Evolutionary conservation across 2,797 vertebrate species (phyloP), one percentile per base, ranked within the genome.

Genomic region (Neoniphon sammara): DNA sequence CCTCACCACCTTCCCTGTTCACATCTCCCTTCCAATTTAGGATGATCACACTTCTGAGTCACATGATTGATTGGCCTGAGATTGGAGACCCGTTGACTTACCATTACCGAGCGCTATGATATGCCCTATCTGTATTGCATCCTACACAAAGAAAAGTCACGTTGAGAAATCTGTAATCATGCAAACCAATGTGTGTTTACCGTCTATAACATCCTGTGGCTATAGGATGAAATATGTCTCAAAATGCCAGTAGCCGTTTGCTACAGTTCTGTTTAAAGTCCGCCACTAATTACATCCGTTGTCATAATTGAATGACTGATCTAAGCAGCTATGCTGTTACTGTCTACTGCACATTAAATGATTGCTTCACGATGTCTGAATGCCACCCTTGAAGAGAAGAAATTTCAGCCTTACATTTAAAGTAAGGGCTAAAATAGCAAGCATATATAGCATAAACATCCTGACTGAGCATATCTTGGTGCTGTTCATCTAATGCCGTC

Each of bases 271-370:
- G 85, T 88, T 88, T 88, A 84, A 87, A 87, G 81, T 73, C 67
- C 65, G 73, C 84, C 80, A 66, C 85, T 90, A 91, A 93, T 91
- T 89, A 84, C 78, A 86, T 89, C 81, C 70, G 75, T 75, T 85
- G 83, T 90, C 86, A 86, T 87, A 90, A 93, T 77, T 81, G 81
- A 90, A 84, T 88, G 85, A 91, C 73, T 86, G 87, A 89, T 88
- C 82, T 55, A 74, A 81, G 78, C 72, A 71, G 81, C 74, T 78
- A 36, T 70, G 75, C 75, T 88, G 85, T 90, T 86, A 77, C 87
- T 84, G 86, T 87, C 87, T 87, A 72, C 87, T 86, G 78, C 87
- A 86, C 67, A 80, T 85, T 64, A 87, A 89, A 85, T 89, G 64
- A 89, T 88, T 86, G 73, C 83, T 80, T 90, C 73, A 80, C 52